Conservation (phyloP, 2,888 invertebrate species). For the Mycogona germanica region DNA sequence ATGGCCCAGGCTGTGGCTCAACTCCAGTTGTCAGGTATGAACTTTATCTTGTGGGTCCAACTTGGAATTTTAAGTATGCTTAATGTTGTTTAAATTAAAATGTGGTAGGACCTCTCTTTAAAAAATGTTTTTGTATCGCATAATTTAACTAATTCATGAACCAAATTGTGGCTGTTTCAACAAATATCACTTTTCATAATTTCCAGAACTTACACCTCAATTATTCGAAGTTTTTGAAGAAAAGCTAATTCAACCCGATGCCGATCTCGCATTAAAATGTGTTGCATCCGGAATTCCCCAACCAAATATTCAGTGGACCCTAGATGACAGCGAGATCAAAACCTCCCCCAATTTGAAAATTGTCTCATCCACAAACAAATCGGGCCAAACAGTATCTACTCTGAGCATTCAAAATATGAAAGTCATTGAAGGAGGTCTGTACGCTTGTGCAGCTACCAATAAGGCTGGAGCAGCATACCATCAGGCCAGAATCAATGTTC, state of each 20-base stretch:
- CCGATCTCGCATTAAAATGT: not conserved
- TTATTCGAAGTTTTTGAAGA: slow-evolving; percentile 2
- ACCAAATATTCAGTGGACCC: slow-evolving; percentile 9
- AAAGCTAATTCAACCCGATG: slow-evolving; percentile 7
- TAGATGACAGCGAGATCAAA: not conserved
- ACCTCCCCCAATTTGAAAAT: not conserved
- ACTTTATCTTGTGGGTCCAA: not conserved
- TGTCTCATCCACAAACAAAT: not conserved
- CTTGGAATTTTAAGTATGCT: not conserved
- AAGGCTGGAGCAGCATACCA: slow-evolving; percentile 22
- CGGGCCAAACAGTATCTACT: not conserved
- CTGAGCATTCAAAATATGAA: not conserved
- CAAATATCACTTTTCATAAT: too few relatives aligned
- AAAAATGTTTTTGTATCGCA: too few relatives aligned
- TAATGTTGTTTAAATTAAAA: too few relatives aligned
- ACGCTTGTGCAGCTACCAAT: slow-evolving; percentile 24
- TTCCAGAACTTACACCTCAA: not conserved
- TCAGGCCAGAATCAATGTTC: slow-evolving; percentile 24
- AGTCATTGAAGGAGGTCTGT: slow-evolving; percentile 24
- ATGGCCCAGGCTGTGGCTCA: slow-evolving; percentile 58
- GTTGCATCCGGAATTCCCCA: slow-evolving; percentile 6
- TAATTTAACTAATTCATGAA: too few relatives aligned
- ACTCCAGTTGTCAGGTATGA: slow-evolving; percentile 42
- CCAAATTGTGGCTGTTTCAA: too few relatives aligned
- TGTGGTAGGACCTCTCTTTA: too few relatives aligned